These are phyloP conservation scores for Cataglyphis albicans DNA, from an alignment of 2,888 invertebrate genomes.

Conservation along the genomic window DNA sequence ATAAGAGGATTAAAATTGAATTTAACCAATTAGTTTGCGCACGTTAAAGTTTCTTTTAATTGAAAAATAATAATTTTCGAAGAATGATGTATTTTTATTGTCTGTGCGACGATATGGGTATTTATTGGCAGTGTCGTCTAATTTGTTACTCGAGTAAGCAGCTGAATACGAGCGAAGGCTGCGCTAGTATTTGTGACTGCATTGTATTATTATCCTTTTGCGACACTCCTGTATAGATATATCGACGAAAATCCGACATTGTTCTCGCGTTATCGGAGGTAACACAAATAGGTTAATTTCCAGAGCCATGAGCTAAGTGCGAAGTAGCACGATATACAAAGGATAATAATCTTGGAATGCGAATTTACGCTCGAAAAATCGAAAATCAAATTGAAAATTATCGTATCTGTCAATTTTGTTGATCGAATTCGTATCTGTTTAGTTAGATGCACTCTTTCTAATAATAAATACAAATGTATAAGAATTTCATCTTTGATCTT, in stretches of 20 bases:
- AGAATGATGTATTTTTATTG: neutral
- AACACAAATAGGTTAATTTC: constrained; percentile 63
- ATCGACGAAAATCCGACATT: constrained; percentile 65
- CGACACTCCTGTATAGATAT: constrained; percentile 48
- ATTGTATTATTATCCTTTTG: constrained; percentile 43
- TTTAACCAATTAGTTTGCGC: neutral
- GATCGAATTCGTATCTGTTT: neutral
- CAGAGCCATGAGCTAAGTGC: constrained; percentile 56
- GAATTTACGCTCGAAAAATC: neutral
- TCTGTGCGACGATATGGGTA: neutral
- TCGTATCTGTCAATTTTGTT: neutral
- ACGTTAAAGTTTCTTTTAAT: neutral
- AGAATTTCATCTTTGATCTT: neutral
- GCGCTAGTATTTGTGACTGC: constrained; percentile 10
- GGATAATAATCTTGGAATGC: constrained; percentile 40
- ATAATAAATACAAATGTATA: neutral
- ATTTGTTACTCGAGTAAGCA: constrained; percentile 30
- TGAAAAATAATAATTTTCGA: constrained; percentile 26
- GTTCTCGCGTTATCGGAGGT: constrained; percentile 51
- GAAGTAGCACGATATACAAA: constrained; percentile 49
- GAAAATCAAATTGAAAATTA: neutral
- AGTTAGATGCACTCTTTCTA: neutral
- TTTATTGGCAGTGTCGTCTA: constrained; percentile 15
- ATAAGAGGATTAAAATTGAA: neutral
- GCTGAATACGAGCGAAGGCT: constrained; percentile 13